phyloP scores from a whole-genome alignment of 1,140 invertebrate genomes.

The Anastrepha obliqua region DNA sequence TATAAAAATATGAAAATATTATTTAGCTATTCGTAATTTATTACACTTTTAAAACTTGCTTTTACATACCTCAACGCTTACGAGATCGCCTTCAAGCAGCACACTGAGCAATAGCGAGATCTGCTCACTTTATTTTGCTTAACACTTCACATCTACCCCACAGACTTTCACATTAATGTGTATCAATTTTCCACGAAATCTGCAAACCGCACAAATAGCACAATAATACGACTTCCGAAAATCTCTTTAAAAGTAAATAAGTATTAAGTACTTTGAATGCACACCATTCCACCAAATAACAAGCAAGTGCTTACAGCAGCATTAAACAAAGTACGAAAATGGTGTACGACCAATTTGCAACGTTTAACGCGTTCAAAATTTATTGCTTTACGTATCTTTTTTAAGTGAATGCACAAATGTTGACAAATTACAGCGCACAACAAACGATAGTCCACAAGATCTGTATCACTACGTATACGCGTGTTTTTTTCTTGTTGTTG shows the following conservation, averaged over 20 bases:
- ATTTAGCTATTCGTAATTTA: too few species aligned
- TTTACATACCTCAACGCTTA: background rate
- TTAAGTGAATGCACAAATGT: too few species aligned
- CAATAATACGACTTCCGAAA: background rate
- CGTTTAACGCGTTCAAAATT: constrained; percentile 7
- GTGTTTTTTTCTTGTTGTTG: background rate
- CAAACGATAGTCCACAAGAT: too few species aligned
- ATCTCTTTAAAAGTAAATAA: background rate
- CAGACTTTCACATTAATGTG: background rate
- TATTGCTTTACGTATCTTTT: too few species aligned
- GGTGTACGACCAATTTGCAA: background rate
- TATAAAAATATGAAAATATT: too few species aligned
- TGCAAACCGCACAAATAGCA: constrained; percentile 30
- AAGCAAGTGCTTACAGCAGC: background rate
- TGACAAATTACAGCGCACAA: too few species aligned
- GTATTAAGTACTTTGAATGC: background rate
- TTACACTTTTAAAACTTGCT: too few species aligned
- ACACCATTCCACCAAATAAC: background rate
- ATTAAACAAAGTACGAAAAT: background rate
- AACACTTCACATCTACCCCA: background rate
- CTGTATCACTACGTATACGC: background rate
- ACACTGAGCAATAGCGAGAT: background rate
- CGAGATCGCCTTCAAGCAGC: background rate
- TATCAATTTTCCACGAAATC: background rate
- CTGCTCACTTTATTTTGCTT: background rate